These are phyloP conservation scores for Enteromius mattozi DNA, from an alignment of 2,797 vertebrate genomes.

Conservation along the genomic window DNA sequence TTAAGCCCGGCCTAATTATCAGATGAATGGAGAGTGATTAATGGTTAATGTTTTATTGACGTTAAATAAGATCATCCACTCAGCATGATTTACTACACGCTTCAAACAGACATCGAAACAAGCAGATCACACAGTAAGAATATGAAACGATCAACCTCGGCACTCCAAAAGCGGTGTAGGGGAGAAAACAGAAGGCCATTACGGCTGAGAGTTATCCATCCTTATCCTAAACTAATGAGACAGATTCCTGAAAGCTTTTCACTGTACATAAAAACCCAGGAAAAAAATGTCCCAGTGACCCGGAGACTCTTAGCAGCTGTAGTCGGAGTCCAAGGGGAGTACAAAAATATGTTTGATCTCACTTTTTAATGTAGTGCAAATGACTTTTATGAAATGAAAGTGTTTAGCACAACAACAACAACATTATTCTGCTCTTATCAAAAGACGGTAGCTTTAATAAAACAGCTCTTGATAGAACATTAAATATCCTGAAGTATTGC, in stretches of 20 bases:
- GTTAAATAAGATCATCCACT: constrained; percentile 32
- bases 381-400: constrained; percentile 46
- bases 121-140: neutral
- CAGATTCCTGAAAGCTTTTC: constrained; percentile 52
- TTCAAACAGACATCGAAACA: neutral
- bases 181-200: constrained; percentile 34
- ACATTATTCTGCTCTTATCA: constrained; percentile 7
- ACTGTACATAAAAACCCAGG: constrained; percentile 27
- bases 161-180: constrained; percentile 4
- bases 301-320: constrained; percentile 38
- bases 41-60: constrained; percentile 32
- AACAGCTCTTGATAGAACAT: constrained; percentile 34
- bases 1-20: constrained; percentile 24
- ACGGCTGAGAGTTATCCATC: constrained; percentile 38
- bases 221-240: constrained; percentile 54
- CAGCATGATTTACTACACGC: constrained; percentile 31
- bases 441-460: constrained; percentile 31
- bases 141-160: neutral
- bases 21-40: constrained; percentile 32
- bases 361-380: constrained; percentile 17
- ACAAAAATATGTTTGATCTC: constrained; percentile 31
- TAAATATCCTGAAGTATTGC: constrained; percentile 44
- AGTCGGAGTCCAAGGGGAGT: constrained; percentile 46
- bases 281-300: constrained; percentile 42
- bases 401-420: constrained; percentile 39